A percentile compares a stretch with the other conserved stretches of the same genome.
Evolutionary conservation across 2,888 invertebrate species (phyloP).

Genomic region (Eupithecia centaureata): DNA sequence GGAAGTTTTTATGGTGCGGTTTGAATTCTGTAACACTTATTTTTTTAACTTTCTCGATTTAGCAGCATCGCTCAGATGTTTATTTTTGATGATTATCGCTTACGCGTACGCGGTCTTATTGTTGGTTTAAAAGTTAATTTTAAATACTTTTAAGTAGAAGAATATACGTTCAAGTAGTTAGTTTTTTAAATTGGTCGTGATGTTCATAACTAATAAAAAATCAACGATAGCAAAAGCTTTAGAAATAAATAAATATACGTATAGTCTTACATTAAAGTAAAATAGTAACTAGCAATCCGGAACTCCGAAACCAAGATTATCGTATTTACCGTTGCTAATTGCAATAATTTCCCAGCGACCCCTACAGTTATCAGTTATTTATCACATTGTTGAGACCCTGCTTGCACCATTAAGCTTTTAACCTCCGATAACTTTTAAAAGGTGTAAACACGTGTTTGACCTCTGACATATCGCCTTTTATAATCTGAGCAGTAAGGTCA

Average conservation of each 20-base stretch:
- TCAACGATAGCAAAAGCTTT: too few species aligned
- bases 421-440: constrained; percentile 37
- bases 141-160: too few species aligned
- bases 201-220: too few species aligned
- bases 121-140: neutral
- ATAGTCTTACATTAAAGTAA: neutral
- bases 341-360: constrained; percentile 20
- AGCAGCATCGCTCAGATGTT: neutral
- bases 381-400: constrained; percentile 38
- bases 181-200: too few species aligned
- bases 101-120: neutral
- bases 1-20: constrained; percentile 1
- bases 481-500: constrained; percentile 30
- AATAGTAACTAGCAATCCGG: neutral
- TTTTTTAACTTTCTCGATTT: neutral
- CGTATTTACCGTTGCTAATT: constrained; percentile 1
- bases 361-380: constrained; percentile 18
- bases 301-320: neutral
- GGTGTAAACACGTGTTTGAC: constrained; percentile 44
- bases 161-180: neutral
- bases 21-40: constrained; percentile 7
- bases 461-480: constrained; percentile 23
- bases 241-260: too few species aligned
- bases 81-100: neutral
- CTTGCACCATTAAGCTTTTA: constrained; percentile 38